Evolutionary conservation across 1,140 invertebrate genomes (phyloP).

Genomic region (Hesperophylax magnus): DNA sequence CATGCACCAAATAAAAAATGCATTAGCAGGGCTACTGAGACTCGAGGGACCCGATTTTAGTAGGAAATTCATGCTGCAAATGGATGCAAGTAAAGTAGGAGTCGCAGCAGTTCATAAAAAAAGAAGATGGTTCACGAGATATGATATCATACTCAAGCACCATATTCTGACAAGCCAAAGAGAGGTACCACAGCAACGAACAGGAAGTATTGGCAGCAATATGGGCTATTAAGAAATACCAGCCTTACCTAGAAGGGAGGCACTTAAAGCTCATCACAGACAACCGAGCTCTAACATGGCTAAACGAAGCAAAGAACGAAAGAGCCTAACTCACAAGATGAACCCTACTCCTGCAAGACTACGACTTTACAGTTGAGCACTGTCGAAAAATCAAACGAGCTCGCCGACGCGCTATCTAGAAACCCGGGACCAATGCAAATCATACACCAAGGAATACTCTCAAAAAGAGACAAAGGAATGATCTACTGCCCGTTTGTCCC

Average conservation of each 20-base stretch:
- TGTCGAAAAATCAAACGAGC: slow-evolving; percentile 14
- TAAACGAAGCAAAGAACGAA: too few relatives aligned
- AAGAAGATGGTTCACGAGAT: too few relatives aligned
- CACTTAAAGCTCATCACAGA: background rate
- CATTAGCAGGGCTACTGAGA: too few relatives aligned
- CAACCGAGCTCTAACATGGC: slow-evolving; percentile 1
- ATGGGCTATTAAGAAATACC: slow-evolving; percentile 7
- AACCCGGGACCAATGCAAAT: too few relatives aligned
- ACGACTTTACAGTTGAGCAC: slow-evolving; percentile 26
- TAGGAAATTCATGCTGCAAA: background rate
- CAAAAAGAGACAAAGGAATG: too few relatives aligned
- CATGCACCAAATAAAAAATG: too few relatives aligned
- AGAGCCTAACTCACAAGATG: slow-evolving; percentile 12
- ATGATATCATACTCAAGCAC: too few relatives aligned
- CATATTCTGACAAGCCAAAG: too few relatives aligned
- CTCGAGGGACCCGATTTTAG: slow-evolving; percentile 9
- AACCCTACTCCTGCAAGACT: slow-evolving; percentile 3
- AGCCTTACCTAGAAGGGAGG: background rate
- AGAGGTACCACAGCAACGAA: too few relatives aligned
- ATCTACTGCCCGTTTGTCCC: too few relatives aligned
- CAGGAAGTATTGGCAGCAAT: too few relatives aligned
- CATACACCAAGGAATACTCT: background rate
- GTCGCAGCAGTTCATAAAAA: background rate
- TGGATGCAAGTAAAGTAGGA: slow-evolving; percentile 14
- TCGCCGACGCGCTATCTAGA: background rate